Conservation (phyloP, 2,888 invertebrate species). For the Abscondita cerata region DNA sequence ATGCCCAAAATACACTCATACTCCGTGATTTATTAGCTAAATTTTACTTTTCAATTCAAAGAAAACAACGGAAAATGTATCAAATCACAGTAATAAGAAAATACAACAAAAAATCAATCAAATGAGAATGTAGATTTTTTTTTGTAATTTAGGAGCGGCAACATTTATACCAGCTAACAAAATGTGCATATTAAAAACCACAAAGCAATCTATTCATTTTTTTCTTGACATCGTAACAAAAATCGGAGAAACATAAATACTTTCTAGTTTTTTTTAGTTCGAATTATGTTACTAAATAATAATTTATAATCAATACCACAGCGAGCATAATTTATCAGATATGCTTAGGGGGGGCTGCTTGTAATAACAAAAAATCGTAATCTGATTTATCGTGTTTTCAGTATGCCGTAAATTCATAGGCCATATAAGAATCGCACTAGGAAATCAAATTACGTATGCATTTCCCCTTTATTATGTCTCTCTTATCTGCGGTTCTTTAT, state of each 20-base stretch:
- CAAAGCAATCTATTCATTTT: neutral
- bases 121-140: too few relatives aligned
- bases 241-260: slow-evolving; percentile 28
- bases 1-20: neutral
- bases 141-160: too few relatives aligned
- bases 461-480: slow-evolving; percentile 53
- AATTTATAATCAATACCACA: slow-evolving; percentile 41
- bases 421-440: slow-evolving; percentile 43
- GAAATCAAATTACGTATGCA: slow-evolving; percentile 59
- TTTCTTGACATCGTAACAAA: slow-evolving; percentile 13
- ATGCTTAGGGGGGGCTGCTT: slow-evolving; percentile 42
- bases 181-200: neutral
- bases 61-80: too few relatives aligned
- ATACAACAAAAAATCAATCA: too few relatives aligned
- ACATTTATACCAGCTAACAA: neutral
- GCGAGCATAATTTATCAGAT: slow-evolving; percentile 45
- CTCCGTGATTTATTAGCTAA: neutral
- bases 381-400: slow-evolving; percentile 53
- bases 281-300: slow-evolving; percentile 36
- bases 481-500: slow-evolving; percentile 54
- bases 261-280: slow-evolving; percentile 22
- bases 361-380: slow-evolving; percentile 49
- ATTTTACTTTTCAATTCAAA: neutral
- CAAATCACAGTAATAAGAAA: too few relatives aligned
- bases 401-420: slow-evolving; percentile 44